A percentile compares a stretch with the other conserved stretches of the same genome.
Conservation (phyloP, 2,797 vertebrate species). For the Malacoctenus gilli region DNA sequence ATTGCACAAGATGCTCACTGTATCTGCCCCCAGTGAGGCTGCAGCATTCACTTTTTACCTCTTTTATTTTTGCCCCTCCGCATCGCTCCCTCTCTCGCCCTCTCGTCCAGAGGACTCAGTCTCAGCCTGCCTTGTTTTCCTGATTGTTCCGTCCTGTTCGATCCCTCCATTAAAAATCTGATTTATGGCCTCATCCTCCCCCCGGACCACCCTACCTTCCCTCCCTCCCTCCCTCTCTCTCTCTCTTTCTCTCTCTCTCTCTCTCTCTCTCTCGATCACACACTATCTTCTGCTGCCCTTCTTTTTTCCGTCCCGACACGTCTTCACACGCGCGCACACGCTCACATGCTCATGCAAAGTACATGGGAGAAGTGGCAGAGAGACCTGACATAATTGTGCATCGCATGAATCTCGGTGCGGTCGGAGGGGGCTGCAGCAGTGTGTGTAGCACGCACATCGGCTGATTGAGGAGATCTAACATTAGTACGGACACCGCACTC, state of each 20-base stretch:
- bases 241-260: background rate
- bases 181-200: slow-evolving; percentile 42
- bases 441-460: slow-evolving; percentile 60
- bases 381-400: slow-evolving; percentile 64
- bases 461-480: slow-evolving; percentile 77
- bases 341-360: slow-evolving; percentile 20
- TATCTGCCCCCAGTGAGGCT: slow-evolving; percentile 31
- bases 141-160: slow-evolving; percentile 41
- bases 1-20: slow-evolving; percentile 39
- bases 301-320: slow-evolving; percentile 11
- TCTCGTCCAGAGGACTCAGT: slow-evolving; percentile 17
- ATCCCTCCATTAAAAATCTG: slow-evolving; percentile 47
- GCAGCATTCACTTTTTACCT: slow-evolving; percentile 49
- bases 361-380: slow-evolving; percentile 49
- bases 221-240: background rate
- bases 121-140: slow-evolving; percentile 35
- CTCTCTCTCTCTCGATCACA: no score
- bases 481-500: slow-evolving; percentile 74
- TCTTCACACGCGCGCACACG: slow-evolving; percentile 33
- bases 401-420: slow-evolving; percentile 61
- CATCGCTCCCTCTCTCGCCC: background rate
- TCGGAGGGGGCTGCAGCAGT: slow-evolving; percentile 68
- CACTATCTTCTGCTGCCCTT: no score
- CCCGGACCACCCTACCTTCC: background rate
- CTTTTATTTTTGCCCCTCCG: background rate